phyloP scores from a whole-genome alignment of 2,888 invertebrate species.

The Zaprionus lineosus region DNA sequence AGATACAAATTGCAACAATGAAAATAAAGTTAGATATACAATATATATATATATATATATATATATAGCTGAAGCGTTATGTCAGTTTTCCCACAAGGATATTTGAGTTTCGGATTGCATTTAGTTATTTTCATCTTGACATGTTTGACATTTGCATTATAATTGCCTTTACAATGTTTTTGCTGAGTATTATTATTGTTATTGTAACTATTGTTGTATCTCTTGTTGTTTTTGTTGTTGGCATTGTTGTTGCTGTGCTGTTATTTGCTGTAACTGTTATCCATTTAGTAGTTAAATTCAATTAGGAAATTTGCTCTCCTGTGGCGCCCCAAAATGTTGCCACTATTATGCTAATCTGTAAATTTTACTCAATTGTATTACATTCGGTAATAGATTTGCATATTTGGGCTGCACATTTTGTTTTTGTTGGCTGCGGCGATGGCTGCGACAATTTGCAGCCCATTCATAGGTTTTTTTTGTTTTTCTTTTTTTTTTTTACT shows the following conservation, averaged over 20 bases:
- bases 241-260: constrained; percentile 1
- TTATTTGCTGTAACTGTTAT: too few relatives aligned
- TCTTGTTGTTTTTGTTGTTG: constrained; percentile 17
- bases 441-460: constrained; percentile 49
- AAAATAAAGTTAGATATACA: too few relatives aligned
- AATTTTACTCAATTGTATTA: constrained; percentile 39
- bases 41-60: background rate
- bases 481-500: constrained; percentile 1
- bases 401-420: constrained; percentile 12
- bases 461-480: constrained; percentile 32
- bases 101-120: constrained; percentile 7
- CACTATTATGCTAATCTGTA: constrained; percentile 59
- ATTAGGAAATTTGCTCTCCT: constrained; percentile 53
- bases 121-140: constrained; percentile 40
- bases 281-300: constrained; percentile 48
- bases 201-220: background rate
- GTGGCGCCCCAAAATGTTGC: constrained; percentile 34
- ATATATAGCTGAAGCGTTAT: background rate
- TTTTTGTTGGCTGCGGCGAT: background rate
- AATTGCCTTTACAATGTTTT: constrained; percentile 58
- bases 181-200: constrained; percentile 22
- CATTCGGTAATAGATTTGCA: constrained; percentile 17
- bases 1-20: too few relatives aligned
- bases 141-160: constrained; percentile 46
- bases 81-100: background rate